phyloP scores from a whole-genome alignment of 2,113 vertebrate species.

The Alaudala cheleensis region DNA sequence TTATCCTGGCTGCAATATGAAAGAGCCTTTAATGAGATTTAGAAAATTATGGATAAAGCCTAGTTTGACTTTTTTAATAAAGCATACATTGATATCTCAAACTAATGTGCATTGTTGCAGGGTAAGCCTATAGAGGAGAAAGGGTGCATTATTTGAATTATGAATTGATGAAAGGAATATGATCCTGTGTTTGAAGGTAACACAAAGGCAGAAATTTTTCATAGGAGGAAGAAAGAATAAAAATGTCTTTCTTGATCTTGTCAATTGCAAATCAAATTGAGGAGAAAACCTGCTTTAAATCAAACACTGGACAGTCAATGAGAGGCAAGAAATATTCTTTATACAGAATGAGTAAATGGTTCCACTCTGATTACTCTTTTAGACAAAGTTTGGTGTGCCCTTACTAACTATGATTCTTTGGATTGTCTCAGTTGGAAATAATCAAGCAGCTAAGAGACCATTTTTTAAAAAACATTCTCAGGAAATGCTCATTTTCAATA shows the following conservation, averaged over 20 bases:
- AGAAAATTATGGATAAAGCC: slow-evolving; percentile 57
- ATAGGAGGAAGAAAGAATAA: slow-evolving; percentile 42
- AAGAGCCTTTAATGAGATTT: slow-evolving; percentile 72
- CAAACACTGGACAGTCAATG: not conserved
- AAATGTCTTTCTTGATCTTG: slow-evolving; percentile 31
- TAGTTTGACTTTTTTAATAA: slow-evolving; percentile 58
- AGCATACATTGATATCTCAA: slow-evolving; percentile 8
- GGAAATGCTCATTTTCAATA: not conserved
- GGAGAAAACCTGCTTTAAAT: not conserved
- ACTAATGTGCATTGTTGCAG: slow-evolving; percentile 16
- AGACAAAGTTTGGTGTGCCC: not conserved
- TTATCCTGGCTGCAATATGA: slow-evolving; percentile 59
- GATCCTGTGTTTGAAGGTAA: slow-evolving; percentile 50
- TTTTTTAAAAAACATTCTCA: not conserved
- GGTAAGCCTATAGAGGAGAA: slow-evolving; percentile 21
- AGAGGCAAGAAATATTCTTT: not conserved
- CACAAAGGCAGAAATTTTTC: slow-evolving; percentile 59
- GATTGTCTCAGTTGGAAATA: not conserved
- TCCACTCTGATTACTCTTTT: not conserved
- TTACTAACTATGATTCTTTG: not conserved
- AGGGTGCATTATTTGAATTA: slow-evolving; percentile 58
- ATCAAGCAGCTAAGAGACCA: not conserved
- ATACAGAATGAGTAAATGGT: not conserved
- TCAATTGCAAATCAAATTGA: slow-evolving; percentile 28
- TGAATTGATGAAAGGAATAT: slow-evolving; percentile 57